phyloP scores from a whole-genome alignment of 2,113 vertebrate genomes.

The Phaethornis superciliosus region DNA sequence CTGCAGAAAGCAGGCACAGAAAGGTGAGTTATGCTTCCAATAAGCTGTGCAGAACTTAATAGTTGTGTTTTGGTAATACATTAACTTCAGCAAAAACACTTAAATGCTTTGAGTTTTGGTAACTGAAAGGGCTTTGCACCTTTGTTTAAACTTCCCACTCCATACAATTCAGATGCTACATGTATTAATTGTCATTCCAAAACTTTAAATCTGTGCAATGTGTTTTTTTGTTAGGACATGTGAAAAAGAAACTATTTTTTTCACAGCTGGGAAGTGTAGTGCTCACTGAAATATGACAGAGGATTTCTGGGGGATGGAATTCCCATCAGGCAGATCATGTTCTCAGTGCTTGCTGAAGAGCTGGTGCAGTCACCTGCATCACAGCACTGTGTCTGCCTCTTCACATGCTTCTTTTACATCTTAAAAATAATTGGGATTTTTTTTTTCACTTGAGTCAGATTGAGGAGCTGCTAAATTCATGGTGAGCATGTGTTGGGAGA shows the following conservation, averaged over 20 bases:
- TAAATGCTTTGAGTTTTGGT: neutral
- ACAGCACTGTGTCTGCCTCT: neutral
- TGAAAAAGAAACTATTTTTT: neutral
- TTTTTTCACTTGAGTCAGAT: neutral
- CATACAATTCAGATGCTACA: neutral
- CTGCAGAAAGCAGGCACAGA: conserved; percentile 91
- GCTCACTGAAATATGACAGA: neutral
- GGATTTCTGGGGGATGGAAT: neutral
- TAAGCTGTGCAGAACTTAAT: neutral
- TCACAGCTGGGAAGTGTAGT: neutral
- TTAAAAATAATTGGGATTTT: neutral
- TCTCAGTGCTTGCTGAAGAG: neutral
- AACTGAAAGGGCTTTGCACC: neutral
- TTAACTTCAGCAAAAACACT: neutral
- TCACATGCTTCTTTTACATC: neutral
- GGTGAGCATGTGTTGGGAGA: neutral
- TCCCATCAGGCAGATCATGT: neutral
- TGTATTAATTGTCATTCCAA: neutral
- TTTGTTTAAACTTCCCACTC: neutral
- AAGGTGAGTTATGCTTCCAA: conserved; percentile 77
- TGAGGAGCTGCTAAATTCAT: neutral
- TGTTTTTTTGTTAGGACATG: neutral
- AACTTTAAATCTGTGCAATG: neutral
- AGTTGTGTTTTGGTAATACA: neutral
- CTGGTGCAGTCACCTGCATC: neutral